Percentiles rank a stretch among this genome's conserved stretches.
phyloP scores from a whole-genome alignment of 1,140 invertebrate species.

The Musca domestica region DNA sequence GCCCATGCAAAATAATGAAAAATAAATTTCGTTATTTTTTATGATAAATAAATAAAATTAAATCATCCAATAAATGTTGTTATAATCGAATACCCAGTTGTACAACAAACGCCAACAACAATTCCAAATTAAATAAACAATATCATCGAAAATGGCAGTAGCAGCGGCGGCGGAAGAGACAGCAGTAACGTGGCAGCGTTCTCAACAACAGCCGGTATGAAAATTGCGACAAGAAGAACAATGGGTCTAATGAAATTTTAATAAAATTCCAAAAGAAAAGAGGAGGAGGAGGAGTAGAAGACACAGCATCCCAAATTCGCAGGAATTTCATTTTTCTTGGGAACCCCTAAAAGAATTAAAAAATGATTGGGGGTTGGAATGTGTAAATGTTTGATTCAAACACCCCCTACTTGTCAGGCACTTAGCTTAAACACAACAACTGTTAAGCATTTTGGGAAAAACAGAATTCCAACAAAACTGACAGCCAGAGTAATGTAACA shows the following conservation, averaged over 20 bases:
- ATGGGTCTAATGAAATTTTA: background rate
- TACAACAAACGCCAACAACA: background rate
- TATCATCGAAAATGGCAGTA: too few relatives aligned
- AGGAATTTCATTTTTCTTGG: too few relatives aligned
- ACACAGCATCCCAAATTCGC: background rate
- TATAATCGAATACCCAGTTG: slow-evolving; percentile 16
- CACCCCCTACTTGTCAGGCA: background rate
- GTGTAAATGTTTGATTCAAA: too few relatives aligned
- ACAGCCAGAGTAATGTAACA: background rate
- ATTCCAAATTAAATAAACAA: too few relatives aligned
- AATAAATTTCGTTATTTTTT: slow-evolving; percentile 3
- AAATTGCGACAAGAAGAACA: too few relatives aligned
- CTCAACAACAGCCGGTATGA: too few relatives aligned
- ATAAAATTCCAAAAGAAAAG: background rate
- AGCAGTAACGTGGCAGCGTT: too few relatives aligned
- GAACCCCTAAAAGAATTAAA: too few relatives aligned
- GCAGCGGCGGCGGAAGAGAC: too few relatives aligned
- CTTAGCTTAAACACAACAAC: background rate
- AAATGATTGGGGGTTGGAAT: too few relatives aligned
- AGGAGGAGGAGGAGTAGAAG: background rate
- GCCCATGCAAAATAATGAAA: background rate
- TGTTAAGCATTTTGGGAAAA: background rate
- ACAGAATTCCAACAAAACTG: background rate
- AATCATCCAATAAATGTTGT: slow-evolving; percentile 22
- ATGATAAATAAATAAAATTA: slow-evolving; percentile 19